phyloP scores from a whole-genome alignment of 2,113 vertebrate genomes.

The Ardeotis arabs region DNA sequence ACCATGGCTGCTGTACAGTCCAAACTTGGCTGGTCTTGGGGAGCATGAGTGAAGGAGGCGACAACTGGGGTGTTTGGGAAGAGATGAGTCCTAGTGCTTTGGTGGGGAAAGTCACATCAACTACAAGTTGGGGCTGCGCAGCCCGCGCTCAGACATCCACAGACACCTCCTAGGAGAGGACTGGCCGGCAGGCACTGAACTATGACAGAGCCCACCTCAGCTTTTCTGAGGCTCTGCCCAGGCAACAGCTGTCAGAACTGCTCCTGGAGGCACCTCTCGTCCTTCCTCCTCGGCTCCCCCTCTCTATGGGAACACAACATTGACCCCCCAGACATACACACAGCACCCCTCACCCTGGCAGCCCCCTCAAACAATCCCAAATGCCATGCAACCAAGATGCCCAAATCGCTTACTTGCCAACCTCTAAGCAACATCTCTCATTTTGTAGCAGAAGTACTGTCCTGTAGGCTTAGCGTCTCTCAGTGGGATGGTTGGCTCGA shows the following conservation, averaged over 20 bases:
- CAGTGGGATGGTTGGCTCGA: not conserved
- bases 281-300: not conserved
- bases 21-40: not conserved
- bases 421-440: not conserved
- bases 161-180: not conserved
- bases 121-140: not conserved
- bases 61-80: fast-evolving
- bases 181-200: not conserved
- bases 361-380: not conserved
- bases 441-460: not conserved
- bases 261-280: not conserved
- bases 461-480: not conserved
- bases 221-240: not conserved
- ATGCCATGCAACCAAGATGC: not conserved
- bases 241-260: not conserved
- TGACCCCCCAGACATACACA: not conserved
- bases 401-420: not conserved
- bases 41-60: not conserved
- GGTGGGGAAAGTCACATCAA: too few relatives aligned
- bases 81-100: not conserved
- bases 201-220: not conserved
- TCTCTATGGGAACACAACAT: not conserved
- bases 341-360: not conserved
- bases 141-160: fast-evolving
- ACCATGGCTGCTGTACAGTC: not conserved